phyloP scores from a whole-genome alignment of 2,888 invertebrate species.

The Phortica okadai region DNA sequence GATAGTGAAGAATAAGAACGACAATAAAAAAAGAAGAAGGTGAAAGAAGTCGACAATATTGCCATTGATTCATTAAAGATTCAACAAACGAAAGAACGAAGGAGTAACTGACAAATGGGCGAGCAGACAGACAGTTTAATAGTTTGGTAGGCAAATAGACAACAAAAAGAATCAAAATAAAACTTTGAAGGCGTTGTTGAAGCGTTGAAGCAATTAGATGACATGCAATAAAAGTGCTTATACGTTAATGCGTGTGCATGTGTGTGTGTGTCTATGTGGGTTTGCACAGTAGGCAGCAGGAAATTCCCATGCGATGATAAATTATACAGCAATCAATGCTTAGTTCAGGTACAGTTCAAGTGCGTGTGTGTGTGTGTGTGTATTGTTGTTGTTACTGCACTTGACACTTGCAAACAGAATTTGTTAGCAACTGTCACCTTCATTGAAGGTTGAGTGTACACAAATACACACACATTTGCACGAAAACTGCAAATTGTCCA shows the following conservation, averaged over 20 bases:
- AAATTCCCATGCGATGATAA: conserved; percentile 28
- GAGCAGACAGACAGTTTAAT: neutral
- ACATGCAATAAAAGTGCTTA: conserved; percentile 24
- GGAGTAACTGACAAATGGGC: neutral
- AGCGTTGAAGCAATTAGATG: conserved; percentile 17
- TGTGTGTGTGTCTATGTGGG: neutral
- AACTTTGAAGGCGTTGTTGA: neutral
- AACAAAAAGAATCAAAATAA: neutral
- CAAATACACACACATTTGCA: neutral
- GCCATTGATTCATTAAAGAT: conserved; percentile 22
- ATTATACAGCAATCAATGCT: conserved; percentile 19
- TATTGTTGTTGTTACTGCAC: conserved; percentile 11
- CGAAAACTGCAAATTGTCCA: neutral
- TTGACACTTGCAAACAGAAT: conserved; percentile 17
- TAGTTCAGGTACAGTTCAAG: neutral
- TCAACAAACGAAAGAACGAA: neutral
- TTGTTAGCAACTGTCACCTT: neutral
- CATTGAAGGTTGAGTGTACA: neutral
- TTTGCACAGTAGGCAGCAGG: conserved; percentile 3
- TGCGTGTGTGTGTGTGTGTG: neutral
- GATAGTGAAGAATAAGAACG: neutral
- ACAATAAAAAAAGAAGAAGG: neutral
- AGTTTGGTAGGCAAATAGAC: neutral
- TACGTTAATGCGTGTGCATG: neutral
- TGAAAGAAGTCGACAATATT: neutral